Base-by-base conservation (phyloP, 2,113 vertebrate species). In the Rhizomys pruinosus region DNA sequence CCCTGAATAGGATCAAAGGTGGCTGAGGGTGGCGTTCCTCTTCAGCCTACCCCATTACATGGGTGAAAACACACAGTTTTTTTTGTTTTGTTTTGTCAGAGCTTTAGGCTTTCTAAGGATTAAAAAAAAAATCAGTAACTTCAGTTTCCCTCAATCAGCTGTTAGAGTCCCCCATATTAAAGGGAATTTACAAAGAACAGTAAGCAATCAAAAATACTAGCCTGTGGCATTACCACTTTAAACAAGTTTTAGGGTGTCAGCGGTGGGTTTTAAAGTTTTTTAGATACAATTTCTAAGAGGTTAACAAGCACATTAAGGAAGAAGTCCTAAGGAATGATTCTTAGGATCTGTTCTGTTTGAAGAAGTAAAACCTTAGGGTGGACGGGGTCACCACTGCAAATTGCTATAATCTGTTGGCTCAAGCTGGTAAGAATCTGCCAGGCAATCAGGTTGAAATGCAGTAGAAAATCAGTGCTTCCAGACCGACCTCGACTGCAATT, bases 11-110 rank as follows among this genome's bases (percentile, higher is more conserved):
- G 69, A 80, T 96, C 95, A 96, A 96, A 96, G 93, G 90, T 5
- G 73, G 84, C 77, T 12, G 11, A 42, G 55, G 42, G 52, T 15
- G 9, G 20, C 19, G 39, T 42, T 77, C 86, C 95, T 80, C 84
- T 91, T 76, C 25, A 71, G 89, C 79, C 92, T 80, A 84, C 78
- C 85, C 78, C 74, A 96, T 93, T 93, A 92, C 95, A 96, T 80
- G 96, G 93, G 93, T 97, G 96, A 96, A 86, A 95, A 96, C 92
- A 96, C 96, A 95, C 92, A 37, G n/a, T n/a, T n/a, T n/a, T n/a
- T n/a, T n/a, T n/a, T n/a, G 71, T 66, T 73, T 92, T n/a, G n/a
- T 80, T 97, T 68, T 52, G 74, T 61, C 64, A 76, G 89, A 63
- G 88, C 74, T 92, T 16, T 42, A 52, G 64, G 78, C 59, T 92